Evolutionary conservation across 2,888 invertebrate genomes (phyloP).

Genomic region (Epistrophe grossulariae): DNA sequence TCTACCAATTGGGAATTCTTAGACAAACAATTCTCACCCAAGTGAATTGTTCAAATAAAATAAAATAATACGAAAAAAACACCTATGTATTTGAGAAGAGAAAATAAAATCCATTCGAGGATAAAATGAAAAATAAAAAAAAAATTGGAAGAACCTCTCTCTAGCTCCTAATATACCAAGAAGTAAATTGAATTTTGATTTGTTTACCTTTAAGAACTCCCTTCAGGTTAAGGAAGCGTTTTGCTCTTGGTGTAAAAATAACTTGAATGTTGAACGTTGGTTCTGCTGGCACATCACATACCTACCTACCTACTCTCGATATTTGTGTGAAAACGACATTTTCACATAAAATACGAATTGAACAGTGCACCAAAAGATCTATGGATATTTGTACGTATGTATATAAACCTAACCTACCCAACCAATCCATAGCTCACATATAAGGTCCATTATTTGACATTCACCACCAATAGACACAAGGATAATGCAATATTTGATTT

Average conservation of each 20-base stretch:
- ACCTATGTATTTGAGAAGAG: constrained; percentile 29
- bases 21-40: constrained; percentile 42
- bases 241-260: constrained; percentile 34
- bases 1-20: constrained; percentile 22
- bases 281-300: constrained; percentile 5
- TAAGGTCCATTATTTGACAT: constrained; percentile 66
- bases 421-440: constrained; percentile 22
- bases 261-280: not conserved
- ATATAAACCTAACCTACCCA: not conserved
- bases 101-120: constrained; percentile 24
- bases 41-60: constrained; percentile 37
- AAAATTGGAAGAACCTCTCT: constrained; percentile 31
- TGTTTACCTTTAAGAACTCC: constrained; percentile 62
- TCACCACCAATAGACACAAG: constrained; percentile 60
- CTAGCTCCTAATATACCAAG: constrained; percentile 6
- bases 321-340: constrained; percentile 40
- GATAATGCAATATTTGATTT: constrained; percentile 72
- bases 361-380: not conserved
- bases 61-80: constrained; percentile 11
- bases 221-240: constrained; percentile 41
- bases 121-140: constrained; percentile 22
- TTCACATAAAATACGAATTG: constrained; percentile 17
- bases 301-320: not conserved
- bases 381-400: not conserved
- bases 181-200: constrained; percentile 71